phyloP scores from a whole-genome alignment of 2,888 invertebrate species.

The Cephus rjabovi region DNA sequence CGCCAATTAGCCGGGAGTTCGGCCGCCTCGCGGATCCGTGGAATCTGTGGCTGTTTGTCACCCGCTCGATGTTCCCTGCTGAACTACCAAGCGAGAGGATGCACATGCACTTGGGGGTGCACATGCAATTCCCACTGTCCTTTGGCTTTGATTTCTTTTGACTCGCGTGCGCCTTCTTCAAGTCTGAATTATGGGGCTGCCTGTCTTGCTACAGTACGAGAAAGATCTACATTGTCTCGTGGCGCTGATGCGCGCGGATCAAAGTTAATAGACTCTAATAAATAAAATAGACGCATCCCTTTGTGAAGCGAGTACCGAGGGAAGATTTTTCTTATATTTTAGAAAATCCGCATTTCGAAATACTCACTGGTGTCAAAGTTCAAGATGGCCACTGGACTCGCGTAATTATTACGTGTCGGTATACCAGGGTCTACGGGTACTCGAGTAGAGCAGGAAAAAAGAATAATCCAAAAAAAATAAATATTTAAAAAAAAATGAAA shows the following conservation, averaged over 20 bases:
- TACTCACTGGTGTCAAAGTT: background rate
- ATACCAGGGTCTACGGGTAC: background rate
- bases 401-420: background rate
- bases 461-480: background rate
- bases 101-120: background rate
- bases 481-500: background rate
- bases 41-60: slow-evolving; percentile 59
- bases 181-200: slow-evolving; percentile 38
- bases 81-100: background rate
- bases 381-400: background rate
- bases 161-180: slow-evolving; percentile 22
- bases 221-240: background rate
- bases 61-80: slow-evolving; percentile 31
- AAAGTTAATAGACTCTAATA: background rate
- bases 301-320: background rate
- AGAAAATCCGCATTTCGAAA: background rate
- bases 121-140: background rate
- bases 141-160: background rate
- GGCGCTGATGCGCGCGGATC: background rate
- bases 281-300: background rate
- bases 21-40: slow-evolving; percentile 53
- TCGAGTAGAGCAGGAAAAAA: background rate
- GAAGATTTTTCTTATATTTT: background rate
- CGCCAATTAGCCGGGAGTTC: slow-evolving; percentile 60
- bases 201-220: background rate